Percentiles rank a stretch among this genome's conserved stretches.
Evolutionary conservation across 2,888 invertebrate genomes (phyloP).

Genomic region (Trichogramma evanescens): DNA sequence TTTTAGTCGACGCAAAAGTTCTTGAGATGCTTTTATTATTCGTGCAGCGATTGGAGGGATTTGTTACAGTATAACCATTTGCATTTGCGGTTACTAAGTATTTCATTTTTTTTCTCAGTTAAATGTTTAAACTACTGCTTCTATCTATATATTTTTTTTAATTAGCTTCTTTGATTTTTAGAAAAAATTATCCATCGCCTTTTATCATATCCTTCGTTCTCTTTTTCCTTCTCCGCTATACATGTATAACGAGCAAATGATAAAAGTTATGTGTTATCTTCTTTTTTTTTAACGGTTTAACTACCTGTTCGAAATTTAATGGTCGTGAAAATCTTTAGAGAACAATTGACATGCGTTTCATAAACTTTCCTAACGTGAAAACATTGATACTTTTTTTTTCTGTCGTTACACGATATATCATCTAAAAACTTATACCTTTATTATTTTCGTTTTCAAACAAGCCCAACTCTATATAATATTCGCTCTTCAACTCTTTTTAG

Average conservation of each 20-base stretch:
- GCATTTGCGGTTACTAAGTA: neutral
- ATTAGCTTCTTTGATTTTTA: conserved; percentile 1
- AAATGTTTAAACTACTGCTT: conserved; percentile 1
- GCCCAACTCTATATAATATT: too few species aligned
- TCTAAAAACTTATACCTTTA: conserved; percentile 9
- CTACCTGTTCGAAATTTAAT: neutral
- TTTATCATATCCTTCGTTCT: neutral
- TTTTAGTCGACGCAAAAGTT: too few species aligned
- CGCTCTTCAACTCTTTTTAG: too few species aligned
- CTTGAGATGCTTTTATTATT: neutral
- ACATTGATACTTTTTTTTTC: conserved; percentile 11
- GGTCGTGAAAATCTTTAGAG: neutral
- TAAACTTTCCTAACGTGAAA: conserved; percentile 39
- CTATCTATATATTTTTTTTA: conserved; percentile 13
- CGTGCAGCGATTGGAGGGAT: conserved; percentile 18
- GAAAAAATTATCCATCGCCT: neutral
- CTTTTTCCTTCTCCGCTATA: neutral
- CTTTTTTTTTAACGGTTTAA: neutral
- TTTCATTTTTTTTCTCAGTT: neutral
- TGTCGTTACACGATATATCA: conserved; percentile 6
- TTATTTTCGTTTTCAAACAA: too few species aligned
- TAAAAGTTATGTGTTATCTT: conserved; percentile 16
- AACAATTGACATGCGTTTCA: conserved; percentile 45
- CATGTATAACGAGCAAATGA: conserved; percentile 3
- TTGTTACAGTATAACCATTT: conserved; percentile 10